These are phyloP conservation scores for Pogonomyrmex californicus DNA, from an alignment of 1,140 invertebrate species.

Conservation along the genomic window DNA sequence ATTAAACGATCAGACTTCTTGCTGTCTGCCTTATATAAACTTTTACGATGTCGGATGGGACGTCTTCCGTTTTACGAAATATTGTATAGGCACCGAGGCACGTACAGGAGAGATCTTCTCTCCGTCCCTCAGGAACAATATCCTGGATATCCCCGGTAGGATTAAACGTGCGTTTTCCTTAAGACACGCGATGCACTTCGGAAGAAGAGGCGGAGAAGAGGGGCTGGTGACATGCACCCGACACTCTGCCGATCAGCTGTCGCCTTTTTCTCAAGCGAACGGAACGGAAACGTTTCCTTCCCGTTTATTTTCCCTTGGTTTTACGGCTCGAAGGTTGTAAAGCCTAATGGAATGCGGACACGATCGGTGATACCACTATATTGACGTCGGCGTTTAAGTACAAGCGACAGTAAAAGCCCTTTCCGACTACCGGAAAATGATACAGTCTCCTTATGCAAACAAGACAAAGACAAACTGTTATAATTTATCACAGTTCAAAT, in stretches of 20 bases:
- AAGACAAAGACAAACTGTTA: not conserved
- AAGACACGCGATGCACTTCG: slow-evolving; percentile 28
- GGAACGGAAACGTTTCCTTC: not conserved
- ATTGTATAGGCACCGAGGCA: not conserved
- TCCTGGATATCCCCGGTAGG: slow-evolving; percentile 31
- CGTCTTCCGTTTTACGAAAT: slow-evolving; percentile 22
- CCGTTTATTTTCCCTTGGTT: not conserved
- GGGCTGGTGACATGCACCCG: slow-evolving; percentile 18
- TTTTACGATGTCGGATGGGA: not conserved
- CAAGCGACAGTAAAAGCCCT: slow-evolving; percentile 48
- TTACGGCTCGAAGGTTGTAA: slow-evolving; percentile 52
- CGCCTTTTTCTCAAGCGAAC: slow-evolving; percentile 39
- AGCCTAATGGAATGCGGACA: slow-evolving; percentile 54
- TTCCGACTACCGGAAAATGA: not conserved
- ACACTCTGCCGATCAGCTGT: slow-evolving; percentile 53
- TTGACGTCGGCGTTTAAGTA: slow-evolving; percentile 46
- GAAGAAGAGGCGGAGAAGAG: not conserved
- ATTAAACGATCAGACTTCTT: not conserved
- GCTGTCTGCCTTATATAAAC: not conserved
- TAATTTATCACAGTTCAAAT: not conserved
- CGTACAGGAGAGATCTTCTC: slow-evolving; percentile 5
- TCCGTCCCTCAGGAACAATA: not conserved
- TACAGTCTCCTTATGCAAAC: not conserved
- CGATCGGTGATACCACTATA: slow-evolving; percentile 26
- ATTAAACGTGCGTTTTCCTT: slow-evolving; percentile 38